Base-by-base conservation (phyloP, 92 coral and sea anemone species). In the Metridium senile region DNA sequence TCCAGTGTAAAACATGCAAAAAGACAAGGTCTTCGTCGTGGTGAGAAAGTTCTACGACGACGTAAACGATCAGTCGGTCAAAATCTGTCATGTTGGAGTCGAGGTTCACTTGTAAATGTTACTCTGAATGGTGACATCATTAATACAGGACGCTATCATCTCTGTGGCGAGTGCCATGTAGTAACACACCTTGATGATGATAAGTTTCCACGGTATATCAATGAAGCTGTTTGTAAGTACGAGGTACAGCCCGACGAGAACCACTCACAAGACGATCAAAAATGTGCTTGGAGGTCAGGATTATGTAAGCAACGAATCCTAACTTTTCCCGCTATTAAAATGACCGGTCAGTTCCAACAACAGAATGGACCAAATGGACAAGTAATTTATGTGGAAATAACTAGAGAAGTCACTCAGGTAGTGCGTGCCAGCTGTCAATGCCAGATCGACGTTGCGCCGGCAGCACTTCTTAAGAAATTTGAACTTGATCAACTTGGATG, bases 141-240 rank as follows among this genome's bases (percentile, higher is more conserved):
- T 2, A 32, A 34, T 0, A 11, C 35, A 3, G 13, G 9, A 21
- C 61, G 58, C 30, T 58, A 22, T 30, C 78, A 83, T 20, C 51
- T 89, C 72, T 89, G 93, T 58, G 58, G 85, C 17, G 86, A 80
- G 25, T 89, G 93, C 62, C 83, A 77, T 1, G 68, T 74, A 18
- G 52, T 74, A 2, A 86, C 88, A 26, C 70, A 51, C 9, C 88
- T 85, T 7, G 26, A 51, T 17, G 59, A 19, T 19, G 57, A 71
- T 51, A 61, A 49, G 33, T 47, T 76, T 4, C 93, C 93, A 2
- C 35, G 58, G 53, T 73, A 13, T 66, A 86, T 89, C 72, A 89
- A 89, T 27, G 93, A 89, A 75, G 88, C 77, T 13, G 78, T 71
- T 27, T 89, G 90, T 23, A 81, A 75, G 13, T 74, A 68, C 27